A percentile compares a stretch with the other conserved stretches of the same genome.
These are phyloP conservation scores for Amblyornis subalaris DNA, from an alignment of 2,113 vertebrate genomes.

Conservation along the genomic window DNA sequence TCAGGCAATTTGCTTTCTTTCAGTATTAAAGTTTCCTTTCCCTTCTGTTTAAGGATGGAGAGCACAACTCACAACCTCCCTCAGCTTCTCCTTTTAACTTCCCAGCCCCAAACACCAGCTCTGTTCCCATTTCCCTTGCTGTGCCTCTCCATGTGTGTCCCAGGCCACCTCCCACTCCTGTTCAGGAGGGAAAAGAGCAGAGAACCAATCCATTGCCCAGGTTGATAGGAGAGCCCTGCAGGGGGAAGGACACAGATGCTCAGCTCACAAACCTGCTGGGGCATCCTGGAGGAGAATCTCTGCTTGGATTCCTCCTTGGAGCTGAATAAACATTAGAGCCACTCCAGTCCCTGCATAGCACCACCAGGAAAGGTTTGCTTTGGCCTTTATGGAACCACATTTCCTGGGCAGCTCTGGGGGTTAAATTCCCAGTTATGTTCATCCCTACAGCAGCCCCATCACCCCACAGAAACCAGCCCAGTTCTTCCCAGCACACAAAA, in stretches of 20 bases:
- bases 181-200: background rate
- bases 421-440: background rate
- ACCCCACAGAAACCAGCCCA: background rate
- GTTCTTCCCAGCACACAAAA: background rate
- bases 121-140: background rate
- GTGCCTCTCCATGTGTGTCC: background rate
- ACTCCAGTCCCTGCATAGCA: background rate
- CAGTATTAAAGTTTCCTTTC: background rate
- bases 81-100: background rate
- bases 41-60: background rate
- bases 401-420: background rate
- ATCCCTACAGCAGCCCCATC: background rate
- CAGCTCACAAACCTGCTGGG: background rate
- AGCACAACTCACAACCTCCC: fast-evolving
- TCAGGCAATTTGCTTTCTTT: background rate
- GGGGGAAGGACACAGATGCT: fast-evolving
- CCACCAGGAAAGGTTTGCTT: background rate
- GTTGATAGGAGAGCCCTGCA: background rate
- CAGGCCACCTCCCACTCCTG: background rate
- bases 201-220: background rate
- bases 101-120: background rate
- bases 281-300: background rate
- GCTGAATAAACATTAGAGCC: fast-evolving
- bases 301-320: background rate
- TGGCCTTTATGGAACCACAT: background rate